These are phyloP conservation scores for Bunonema sp. DNA, from an alignment of 2,888 invertebrate species.

Conservation along the genomic window DNA sequence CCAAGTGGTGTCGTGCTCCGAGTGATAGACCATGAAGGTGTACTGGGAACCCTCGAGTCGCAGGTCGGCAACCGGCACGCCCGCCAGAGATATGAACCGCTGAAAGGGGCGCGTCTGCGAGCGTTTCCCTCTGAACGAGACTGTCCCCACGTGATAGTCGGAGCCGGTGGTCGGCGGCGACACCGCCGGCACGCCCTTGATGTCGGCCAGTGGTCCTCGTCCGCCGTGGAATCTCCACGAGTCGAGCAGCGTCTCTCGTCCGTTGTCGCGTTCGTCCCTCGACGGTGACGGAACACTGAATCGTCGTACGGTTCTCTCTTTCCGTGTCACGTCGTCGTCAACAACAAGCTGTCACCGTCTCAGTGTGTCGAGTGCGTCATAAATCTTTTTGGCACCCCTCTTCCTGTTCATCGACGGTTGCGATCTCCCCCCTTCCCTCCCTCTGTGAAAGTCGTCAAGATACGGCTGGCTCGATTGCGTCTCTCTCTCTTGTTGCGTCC, in stretches of 20 bases:
- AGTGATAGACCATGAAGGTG: constrained; percentile 2
- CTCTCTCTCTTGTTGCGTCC: no score
- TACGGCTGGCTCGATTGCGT: constrained; percentile 1
- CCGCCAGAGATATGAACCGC: constrained; percentile 1
- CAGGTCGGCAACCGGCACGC: background rate
- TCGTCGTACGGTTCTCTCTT: no score
- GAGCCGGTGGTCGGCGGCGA: background rate
- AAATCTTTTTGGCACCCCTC: no score
- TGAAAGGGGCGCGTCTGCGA: background rate
- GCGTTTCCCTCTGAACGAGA: no score
- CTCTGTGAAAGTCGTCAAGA: background rate
- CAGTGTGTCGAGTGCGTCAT: no score
- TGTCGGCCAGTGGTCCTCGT: constrained; percentile 2
- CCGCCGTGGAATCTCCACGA: constrained; percentile 2
- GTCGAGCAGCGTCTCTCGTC: constrained; percentile 1
- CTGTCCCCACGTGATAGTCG: background rate
- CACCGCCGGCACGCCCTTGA: constrained; percentile 1
- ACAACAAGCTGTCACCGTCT: no score
- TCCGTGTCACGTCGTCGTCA: no score
- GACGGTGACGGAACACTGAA: no score
- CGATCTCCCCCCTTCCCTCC: no score
- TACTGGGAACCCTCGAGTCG: background rate
- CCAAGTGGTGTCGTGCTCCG: constrained; percentile 2
- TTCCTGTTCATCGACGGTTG: no score
- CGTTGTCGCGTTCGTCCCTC: no score